These are phyloP conservation scores for Monoplex corrugatus DNA, from an alignment of 2,888 invertebrate species.

Conservation along the genomic window DNA sequence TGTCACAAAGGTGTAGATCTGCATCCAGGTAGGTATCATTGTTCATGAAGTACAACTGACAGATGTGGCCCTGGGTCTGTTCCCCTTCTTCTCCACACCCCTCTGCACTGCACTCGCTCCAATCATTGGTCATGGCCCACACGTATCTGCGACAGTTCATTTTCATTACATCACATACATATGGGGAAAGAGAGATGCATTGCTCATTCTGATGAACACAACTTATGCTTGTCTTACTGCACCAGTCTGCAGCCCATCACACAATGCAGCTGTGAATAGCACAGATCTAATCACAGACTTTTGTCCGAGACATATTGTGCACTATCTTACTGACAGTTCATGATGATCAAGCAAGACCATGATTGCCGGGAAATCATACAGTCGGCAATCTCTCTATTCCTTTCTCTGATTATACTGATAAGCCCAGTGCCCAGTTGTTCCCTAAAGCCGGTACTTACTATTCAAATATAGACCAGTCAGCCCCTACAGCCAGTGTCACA, in stretches of 20 bases:
- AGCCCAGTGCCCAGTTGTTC: no score
- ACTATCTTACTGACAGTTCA: no score
- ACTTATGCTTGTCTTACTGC: neutral
- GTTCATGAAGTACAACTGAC: slow-evolving; percentile 39
- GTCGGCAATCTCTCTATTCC: no score
- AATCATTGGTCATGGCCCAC: slow-evolving; percentile 67
- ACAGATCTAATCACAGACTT: neutral
- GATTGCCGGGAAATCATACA: no score
- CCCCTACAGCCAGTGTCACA: no score
- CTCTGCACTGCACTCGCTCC: slow-evolving; percentile 65
- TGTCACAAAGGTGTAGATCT: slow-evolving; percentile 40
- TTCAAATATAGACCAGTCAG: no score
- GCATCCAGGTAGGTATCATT: slow-evolving; percentile 28
- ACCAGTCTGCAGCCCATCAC: neutral
- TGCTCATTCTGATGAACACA: no score
- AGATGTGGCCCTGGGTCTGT: slow-evolving; percentile 34
- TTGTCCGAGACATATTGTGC: neutral
- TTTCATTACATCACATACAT: no score
- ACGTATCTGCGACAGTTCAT: slow-evolving; percentile 60
- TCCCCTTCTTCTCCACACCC: slow-evolving; percentile 59
- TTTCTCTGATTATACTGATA: no score
- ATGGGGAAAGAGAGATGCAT: no score
- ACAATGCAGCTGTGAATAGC: neutral
- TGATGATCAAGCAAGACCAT: no score
- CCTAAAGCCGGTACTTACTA: no score